Evolutionary conservation across 2,113 vertebrate genomes (phyloP).

Genomic region (Actenoides hombroni): DNA sequence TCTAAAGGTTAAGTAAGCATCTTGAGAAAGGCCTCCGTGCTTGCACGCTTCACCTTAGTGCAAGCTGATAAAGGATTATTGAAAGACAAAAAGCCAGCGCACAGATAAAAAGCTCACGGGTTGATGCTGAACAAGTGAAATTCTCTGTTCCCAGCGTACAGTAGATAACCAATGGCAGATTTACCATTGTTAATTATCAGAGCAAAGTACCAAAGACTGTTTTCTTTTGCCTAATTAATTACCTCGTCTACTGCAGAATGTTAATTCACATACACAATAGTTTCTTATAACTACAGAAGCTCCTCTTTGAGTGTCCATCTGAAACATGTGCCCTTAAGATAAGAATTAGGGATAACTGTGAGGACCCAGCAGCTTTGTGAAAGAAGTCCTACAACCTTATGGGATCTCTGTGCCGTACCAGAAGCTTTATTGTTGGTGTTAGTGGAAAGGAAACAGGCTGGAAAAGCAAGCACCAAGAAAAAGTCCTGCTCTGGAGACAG

Average conservation of each 20-base stretch:
- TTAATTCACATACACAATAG: slow-evolving; percentile 52
- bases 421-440: not conserved
- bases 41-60: slow-evolving; percentile 37
- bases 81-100: slow-evolving; percentile 22
- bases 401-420: not conserved
- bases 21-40: slow-evolving; percentile 59
- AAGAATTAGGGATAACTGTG: not conserved
- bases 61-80: slow-evolving; percentile 71
- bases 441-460: not conserved
- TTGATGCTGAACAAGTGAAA: slow-evolving; percentile 52
- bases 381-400: not conserved
- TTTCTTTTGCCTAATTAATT: slow-evolving; percentile 75
- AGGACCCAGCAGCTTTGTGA: not conserved
- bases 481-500: not conserved
- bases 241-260: slow-evolving; percentile 52
- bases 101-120: slow-evolving; percentile 63
- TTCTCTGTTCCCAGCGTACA: slow-evolving; percentile 35
- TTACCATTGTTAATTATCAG: slow-evolving; percentile 66
- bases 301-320: not conserved
- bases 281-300: slow-evolving; percentile 54
- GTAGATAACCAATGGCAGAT: slow-evolving; percentile 64
- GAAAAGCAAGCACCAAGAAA: not conserved
- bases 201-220: slow-evolving; percentile 67
- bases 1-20: slow-evolving; percentile 75
- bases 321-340: slow-evolving; percentile 1